Evolutionary conservation across 2,888 invertebrate genomes (phyloP).

Genomic region (Netelia inedita): DNA sequence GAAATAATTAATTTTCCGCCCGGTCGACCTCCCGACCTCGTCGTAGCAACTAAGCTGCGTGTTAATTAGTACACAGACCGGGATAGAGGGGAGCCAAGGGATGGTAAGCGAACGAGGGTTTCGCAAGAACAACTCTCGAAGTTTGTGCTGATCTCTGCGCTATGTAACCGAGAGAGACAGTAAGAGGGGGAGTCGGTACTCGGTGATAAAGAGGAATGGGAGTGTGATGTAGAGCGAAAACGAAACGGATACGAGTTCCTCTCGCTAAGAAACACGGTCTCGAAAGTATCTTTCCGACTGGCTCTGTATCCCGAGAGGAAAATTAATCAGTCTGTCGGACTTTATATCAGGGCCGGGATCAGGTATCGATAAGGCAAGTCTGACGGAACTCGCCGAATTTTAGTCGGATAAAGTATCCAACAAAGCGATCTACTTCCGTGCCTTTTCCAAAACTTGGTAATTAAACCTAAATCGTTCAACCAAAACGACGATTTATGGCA

Average conservation of each 20-base stretch:
- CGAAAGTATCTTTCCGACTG: slow-evolving; percentile 20
- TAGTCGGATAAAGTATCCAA: no score
- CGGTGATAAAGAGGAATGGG: no score
- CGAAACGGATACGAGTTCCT: not conserved
- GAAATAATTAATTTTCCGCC: slow-evolving; percentile 65
- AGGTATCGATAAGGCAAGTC: no score
- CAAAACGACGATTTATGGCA: no score
- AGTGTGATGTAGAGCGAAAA: no score
- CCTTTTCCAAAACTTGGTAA: no score
- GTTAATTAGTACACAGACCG: slow-evolving; percentile 56
- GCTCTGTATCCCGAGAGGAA: not conserved
- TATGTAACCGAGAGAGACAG: not conserved
- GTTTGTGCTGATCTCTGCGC: slow-evolving; percentile 51
- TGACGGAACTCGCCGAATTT: no score
- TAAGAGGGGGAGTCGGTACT: not conserved
- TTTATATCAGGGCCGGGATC: not conserved
- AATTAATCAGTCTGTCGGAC: not conserved
- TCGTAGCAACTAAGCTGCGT: slow-evolving; percentile 52
- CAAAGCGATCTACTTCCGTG: no score
- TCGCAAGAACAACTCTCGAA: slow-evolving; percentile 56
- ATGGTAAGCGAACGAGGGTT: slow-evolving; percentile 25
- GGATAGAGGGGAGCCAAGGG: not conserved
- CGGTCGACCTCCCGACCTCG: slow-evolving; percentile 34
- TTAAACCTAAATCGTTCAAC: no score
- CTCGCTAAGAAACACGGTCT: slow-evolving; percentile 28